Conservation (phyloP, 1,140 invertebrate species). For the Uloborus diversus region DNA sequence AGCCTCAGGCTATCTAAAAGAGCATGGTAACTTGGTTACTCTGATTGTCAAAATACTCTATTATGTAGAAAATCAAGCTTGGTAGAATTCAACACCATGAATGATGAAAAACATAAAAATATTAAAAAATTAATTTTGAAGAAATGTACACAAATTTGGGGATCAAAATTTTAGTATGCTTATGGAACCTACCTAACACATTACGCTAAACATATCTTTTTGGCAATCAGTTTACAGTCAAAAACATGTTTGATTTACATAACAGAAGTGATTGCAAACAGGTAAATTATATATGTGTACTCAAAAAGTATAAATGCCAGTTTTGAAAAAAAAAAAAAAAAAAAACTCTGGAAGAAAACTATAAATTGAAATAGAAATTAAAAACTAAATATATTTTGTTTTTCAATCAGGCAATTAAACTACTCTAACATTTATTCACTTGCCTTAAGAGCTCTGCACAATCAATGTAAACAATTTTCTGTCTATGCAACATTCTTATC, state of each 20-base stretch:
- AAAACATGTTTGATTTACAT: neutral
- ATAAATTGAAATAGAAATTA: too few relatives aligned
- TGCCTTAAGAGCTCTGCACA: too few relatives aligned
- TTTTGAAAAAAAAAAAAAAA: too few relatives aligned
- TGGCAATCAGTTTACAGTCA: neutral
- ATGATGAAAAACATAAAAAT: neutral
- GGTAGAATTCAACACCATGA: conserved; percentile 34
- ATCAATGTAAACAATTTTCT: too few relatives aligned
- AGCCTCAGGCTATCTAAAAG: too few relatives aligned
- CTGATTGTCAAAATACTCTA: conserved; percentile 56
- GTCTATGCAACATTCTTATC: too few relatives aligned
- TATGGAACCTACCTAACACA: neutral
- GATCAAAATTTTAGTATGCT: neutral
- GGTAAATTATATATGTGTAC: too few relatives aligned
- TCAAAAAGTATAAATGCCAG: too few relatives aligned
- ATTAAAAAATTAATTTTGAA: neutral
- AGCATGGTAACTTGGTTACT: neutral
- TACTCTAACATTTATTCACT: too few relatives aligned
- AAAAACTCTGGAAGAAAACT: too few relatives aligned
- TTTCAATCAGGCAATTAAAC: too few relatives aligned
- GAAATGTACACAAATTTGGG: neutral
- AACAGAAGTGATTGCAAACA: neutral
- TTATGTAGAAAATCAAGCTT: conserved; percentile 24
- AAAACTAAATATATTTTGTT: too few relatives aligned
- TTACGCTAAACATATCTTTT: neutral